Evolutionary conservation across 2,797 vertebrate genomes (phyloP).

Genomic region (Trachurus trachurus): DNA sequence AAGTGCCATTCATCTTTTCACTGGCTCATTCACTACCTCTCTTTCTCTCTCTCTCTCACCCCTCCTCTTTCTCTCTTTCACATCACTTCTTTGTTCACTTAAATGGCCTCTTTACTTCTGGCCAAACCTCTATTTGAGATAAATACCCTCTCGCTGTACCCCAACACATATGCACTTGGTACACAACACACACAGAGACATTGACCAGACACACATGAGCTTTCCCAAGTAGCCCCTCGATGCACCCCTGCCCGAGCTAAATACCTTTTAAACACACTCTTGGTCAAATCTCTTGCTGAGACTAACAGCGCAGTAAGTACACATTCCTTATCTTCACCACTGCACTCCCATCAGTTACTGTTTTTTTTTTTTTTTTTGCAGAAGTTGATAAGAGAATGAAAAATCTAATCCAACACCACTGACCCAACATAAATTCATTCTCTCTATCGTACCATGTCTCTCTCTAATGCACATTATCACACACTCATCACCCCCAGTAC

Average conservation of each 20-base stretch:
- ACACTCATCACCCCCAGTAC: constrained; percentile 82
- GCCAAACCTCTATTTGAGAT: constrained; percentile 74
- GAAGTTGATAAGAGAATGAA: constrained; percentile 34
- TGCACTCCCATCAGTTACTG: constrained; percentile 25
- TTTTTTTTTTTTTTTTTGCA: constrained; percentile 20
- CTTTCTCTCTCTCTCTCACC: constrained; percentile 56
- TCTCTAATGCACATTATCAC: constrained; percentile 31
- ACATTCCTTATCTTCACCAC: constrained; percentile 25
- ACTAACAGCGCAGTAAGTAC: constrained; percentile 37
- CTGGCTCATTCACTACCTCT: constrained; percentile 76
- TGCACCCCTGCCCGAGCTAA: constrained; percentile 11
- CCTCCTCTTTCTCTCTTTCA: constrained; percentile 75
- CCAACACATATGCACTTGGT: constrained; percentile 66
- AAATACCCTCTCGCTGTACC: constrained; percentile 71
- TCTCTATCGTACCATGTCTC: constrained; percentile 8
- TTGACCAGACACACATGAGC: constrained; percentile 29
- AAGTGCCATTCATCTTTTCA: constrained; percentile 87
- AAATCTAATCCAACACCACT: constrained; percentile 27
- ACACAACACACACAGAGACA: constrained; percentile 49
- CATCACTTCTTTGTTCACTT: constrained; percentile 79
- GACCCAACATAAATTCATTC: constrained; percentile 21
- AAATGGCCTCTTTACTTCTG: constrained; percentile 83
- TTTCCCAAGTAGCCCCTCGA: constrained; percentile 35
- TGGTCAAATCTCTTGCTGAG: constrained; percentile 33
- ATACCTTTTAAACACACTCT: constrained; percentile 39